Evolutionary conservation across 2,113 vertebrate species (phyloP).

Genomic region (Malurus melanocephalus): DNA sequence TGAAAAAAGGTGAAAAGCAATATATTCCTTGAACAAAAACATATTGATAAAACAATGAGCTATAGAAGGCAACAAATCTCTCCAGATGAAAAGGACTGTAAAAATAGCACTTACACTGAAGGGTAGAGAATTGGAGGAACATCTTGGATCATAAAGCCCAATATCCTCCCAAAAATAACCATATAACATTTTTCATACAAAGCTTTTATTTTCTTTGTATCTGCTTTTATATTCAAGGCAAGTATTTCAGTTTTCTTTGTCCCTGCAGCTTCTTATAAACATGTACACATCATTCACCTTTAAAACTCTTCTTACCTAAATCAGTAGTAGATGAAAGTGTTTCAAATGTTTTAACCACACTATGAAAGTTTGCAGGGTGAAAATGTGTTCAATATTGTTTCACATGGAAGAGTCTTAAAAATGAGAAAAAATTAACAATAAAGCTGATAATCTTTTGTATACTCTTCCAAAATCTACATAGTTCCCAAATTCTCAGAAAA

Average conservation of each 20-base stretch:
- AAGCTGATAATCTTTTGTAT: neutral
- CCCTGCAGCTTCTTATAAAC: neutral
- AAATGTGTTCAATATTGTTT: neutral
- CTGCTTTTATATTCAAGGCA: neutral
- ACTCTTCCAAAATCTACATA: neutral
- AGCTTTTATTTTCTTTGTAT: neutral
- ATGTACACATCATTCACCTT: neutral
- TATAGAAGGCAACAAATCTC: neutral
- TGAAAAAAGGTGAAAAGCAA: neutral
- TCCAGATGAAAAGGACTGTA: neutral
- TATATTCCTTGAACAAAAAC: neutral
- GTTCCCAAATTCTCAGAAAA: neutral
- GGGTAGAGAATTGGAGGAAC: neutral
- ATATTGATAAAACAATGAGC: neutral
- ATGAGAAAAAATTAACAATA: neutral
- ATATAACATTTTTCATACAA: neutral
- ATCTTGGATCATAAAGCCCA: neutral
- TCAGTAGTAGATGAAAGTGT: neutral
- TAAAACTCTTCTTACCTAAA: neutral
- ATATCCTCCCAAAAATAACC: neutral
- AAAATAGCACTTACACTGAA: neutral
- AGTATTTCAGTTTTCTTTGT: neutral
- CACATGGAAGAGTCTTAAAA: neutral
- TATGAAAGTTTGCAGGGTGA: neutral
- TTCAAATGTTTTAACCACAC: neutral